Conservation (phyloP, 2,888 invertebrate genomes). For the Aleiodes testaceus region DNA sequence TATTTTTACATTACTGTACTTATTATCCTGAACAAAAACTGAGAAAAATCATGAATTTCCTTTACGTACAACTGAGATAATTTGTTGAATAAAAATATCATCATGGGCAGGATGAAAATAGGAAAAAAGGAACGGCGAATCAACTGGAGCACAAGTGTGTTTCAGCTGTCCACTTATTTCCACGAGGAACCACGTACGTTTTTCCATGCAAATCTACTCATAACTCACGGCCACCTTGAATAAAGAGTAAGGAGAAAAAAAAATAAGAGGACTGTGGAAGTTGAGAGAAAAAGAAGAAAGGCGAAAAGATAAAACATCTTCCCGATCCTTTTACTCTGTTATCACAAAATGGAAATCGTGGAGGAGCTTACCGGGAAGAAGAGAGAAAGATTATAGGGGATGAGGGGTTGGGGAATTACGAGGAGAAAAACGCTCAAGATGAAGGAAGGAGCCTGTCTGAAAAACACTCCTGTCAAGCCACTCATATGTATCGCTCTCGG, state of each 20-base stretch:
- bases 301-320: constrained; percentile 3
- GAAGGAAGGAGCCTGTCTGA: constrained; percentile 18
- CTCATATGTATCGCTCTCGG: constrained; percentile 39
- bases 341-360: constrained; percentile 9
- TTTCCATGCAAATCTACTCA: constrained; percentile 67
- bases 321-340: not conserved
- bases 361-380: not conserved
- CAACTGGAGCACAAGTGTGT: constrained; percentile 15
- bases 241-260: constrained; percentile 13
- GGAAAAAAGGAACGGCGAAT: not conserved
- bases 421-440: constrained; percentile 23
- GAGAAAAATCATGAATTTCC: no score
- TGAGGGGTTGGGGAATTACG: constrained; percentile 30
- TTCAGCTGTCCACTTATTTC: constrained; percentile 30
- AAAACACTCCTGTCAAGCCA: constrained; percentile 44
- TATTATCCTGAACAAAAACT: no score
- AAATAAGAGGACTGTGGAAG: not conserved
- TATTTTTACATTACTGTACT: no score
- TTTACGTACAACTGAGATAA: no score
- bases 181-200: constrained; percentile 54
- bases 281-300: not conserved
- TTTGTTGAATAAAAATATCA: no score
- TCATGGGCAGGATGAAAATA: not conserved
- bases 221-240: constrained; percentile 43
- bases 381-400: not conserved